These are phyloP conservation scores for Ectropis grisescens DNA, from an alignment of 1,140 invertebrate genomes.

Conservation along the genomic window DNA sequence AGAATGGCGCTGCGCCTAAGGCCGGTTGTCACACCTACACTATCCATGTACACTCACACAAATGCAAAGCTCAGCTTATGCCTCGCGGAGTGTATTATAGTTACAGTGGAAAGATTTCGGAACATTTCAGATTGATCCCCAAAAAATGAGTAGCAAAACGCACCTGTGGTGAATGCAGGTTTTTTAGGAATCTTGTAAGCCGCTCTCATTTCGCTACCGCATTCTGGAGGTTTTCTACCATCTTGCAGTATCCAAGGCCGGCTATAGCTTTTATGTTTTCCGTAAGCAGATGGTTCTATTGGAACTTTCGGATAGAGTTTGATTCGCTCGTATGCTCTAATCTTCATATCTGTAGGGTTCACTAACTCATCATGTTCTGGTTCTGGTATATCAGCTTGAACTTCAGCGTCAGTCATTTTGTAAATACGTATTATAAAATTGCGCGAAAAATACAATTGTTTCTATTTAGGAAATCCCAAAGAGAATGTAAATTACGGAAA, in stretches of 20 bases:
- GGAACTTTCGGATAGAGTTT: constrained; percentile 48
- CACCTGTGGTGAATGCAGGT: constrained; percentile 28
- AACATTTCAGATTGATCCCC: no score
- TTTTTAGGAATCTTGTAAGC: constrained; percentile 39
- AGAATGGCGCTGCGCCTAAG: no score
- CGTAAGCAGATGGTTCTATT: constrained; percentile 49
- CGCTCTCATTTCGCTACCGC: constrained; percentile 52
- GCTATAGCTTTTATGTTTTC: constrained; percentile 50
- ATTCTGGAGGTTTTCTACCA: constrained; percentile 30
- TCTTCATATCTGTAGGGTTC: constrained; percentile 37
- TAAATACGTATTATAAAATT: no score
- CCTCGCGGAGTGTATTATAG: no score
- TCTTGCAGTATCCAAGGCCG: constrained; percentile 56
- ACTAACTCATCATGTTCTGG: constrained; percentile 29
- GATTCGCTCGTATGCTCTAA: constrained; percentile 45
- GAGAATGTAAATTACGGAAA: no score
- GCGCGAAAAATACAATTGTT: no score
- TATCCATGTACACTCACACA: no score
- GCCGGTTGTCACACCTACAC: no score
- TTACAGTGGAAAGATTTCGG: no score
- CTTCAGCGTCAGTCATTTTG: constrained; percentile 23
- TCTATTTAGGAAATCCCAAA: no score
- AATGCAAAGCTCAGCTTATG: no score
- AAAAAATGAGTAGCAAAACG: no score
- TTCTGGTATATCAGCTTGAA: constrained; percentile 50